Evolutionary conservation across 1,140 invertebrate species (phyloP).

Genomic region (Cotesia chilonis): DNA sequence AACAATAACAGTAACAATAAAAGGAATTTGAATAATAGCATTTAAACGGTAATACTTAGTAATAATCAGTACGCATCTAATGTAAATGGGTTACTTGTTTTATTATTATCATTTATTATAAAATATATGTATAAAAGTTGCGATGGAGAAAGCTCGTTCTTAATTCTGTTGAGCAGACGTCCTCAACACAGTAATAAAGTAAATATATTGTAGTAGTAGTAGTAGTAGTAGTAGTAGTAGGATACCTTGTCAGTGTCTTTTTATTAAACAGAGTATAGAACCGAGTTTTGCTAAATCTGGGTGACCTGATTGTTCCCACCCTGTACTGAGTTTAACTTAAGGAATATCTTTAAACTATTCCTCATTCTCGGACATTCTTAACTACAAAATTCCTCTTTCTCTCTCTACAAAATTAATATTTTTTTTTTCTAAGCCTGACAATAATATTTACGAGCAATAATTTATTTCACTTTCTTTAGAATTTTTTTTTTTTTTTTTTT

Average conservation of each 20-base stretch:
- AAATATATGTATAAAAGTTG: slow-evolving; percentile 10
- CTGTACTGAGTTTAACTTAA: not conserved
- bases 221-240: no score
- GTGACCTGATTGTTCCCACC: slow-evolving; percentile 58
- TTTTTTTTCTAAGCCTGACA: no score
- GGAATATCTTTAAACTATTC: slow-evolving; percentile 5
- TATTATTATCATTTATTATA: not conserved
- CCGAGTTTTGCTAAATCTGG: slow-evolving; percentile 49
- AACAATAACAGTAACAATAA: no score
- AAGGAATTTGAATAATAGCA: not conserved
- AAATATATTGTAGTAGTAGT: no score
- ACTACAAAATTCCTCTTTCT: not conserved
- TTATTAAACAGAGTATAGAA: slow-evolving; percentile 19
- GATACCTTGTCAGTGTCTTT: no score
- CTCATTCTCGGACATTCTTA: slow-evolving; percentile 10
- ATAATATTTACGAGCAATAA: slow-evolving; percentile 2
- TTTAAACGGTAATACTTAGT: not conserved
- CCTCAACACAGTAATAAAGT: not conserved
- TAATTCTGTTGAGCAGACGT: slow-evolving; percentile 42
- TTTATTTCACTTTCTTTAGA: slow-evolving; percentile 1
- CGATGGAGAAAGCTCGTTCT: slow-evolving; percentile 56
- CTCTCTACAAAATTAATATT: not conserved
- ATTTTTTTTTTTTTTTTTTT: not conserved
- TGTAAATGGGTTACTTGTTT: not conserved
- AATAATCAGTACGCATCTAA: slow-evolving; percentile 18